Conservation (phyloP, 2,113 vertebrate genomes). For the Pycnonotus jocosus region DNA sequence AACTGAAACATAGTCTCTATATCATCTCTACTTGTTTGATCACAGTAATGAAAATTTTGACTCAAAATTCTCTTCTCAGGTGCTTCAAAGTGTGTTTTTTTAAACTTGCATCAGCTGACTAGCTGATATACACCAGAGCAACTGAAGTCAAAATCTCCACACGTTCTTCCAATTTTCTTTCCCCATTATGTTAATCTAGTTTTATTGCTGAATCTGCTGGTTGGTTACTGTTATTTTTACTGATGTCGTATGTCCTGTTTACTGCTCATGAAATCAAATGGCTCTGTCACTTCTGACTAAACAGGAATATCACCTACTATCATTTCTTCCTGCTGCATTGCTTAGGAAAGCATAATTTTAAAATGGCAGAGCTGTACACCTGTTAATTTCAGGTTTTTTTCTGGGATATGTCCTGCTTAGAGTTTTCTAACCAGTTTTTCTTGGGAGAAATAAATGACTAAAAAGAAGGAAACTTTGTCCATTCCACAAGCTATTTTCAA, state of each 20-base stretch:
- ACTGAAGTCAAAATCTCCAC: not conserved
- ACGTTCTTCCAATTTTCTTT: not conserved
- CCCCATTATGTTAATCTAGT: not conserved
- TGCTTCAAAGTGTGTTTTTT: not conserved
- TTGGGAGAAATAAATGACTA: not conserved
- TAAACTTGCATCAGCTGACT: not conserved
- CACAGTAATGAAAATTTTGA: not conserved
- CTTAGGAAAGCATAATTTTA: not conserved
- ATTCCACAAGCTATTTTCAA: not conserved
- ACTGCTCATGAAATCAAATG: constrained; percentile 28
- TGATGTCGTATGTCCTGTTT: not conserved
- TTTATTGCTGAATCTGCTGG: constrained; percentile 14
- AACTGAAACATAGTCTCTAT: not conserved
- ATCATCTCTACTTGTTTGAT: not conserved
- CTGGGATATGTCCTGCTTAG: not conserved
- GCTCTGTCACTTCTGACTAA: constrained; percentile 20
- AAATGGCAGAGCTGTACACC: not conserved
- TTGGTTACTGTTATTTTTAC: constrained; percentile 27
- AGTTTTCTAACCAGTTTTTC: not conserved
- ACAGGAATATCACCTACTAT: not conserved
- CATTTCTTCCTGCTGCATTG: not conserved
- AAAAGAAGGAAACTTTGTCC: not conserved
- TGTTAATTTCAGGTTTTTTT: not conserved
- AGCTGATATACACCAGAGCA: not conserved
- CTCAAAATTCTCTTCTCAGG: not conserved